Evolutionary conservation across 2,888 invertebrate species (phyloP), one percentile per base, ranked within the genome.

Genomic region (Drosophila kambysellisi): DNA sequence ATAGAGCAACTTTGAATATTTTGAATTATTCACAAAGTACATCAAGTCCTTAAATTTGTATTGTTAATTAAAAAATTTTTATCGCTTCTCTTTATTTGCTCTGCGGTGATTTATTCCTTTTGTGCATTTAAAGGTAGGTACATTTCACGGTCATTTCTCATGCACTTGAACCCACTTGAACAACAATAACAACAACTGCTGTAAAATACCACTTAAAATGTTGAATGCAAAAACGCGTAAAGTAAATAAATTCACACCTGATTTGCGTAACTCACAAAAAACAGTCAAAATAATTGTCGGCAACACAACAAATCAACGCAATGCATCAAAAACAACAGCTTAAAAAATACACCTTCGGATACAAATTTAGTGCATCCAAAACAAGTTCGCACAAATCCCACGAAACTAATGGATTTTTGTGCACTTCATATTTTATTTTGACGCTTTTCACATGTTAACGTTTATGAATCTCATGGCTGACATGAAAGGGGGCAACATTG

Each of bases 241-340:
- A 68, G 54, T 72, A 85, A 85, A 85, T 81, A 89, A 86, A 70
- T 70, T 90, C 89, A 86, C 85, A 83, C 76, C 89, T 78, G 81
- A 75, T 70, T 86, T 89, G 78, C 87, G 89, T 77, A 86, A 88
- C 68, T 75, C 56, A 70, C 73, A 70, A 58, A 48, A 68, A 68
- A 69, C 35, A 71, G 3, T 88, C 81, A 90, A 85, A 90, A 86
- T 80, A 90, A 90, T 74, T 86, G 76, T 51, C 73, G 73, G 41
- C 41, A 70, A 64, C 73, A 69, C 58, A n/a, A n/a, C n/a, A 80
- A 81, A 84, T 89, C 70, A 65, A 58, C 73, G 70, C 39, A 87
- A 87, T 78, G 71, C 75, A 83, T 83, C 88, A 85, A 74, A 63
- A 72, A 56, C 32, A 60, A 60, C 39, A n/a, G 35, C 60, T 39